Evolutionary conservation across 2,797 vertebrate species (phyloP).

Genomic region (Kryptolebias ocellatus): DNA sequence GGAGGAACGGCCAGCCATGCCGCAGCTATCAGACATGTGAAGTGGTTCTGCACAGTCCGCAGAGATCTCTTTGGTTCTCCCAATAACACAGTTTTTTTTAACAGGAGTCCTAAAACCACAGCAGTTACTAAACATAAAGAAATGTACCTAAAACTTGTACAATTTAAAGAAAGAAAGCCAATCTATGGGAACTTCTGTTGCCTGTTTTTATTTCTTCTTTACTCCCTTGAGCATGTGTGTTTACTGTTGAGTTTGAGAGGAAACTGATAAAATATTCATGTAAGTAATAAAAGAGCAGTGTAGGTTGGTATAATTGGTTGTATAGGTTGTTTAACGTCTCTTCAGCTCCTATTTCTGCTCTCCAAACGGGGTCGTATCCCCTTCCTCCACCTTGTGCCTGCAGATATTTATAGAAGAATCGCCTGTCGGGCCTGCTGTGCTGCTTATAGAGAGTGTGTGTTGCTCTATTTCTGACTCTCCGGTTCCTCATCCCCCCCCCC

Average conservation of each 20-base stretch:
- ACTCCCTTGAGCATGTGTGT: too few relatives aligned
- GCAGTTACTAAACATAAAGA: too few relatives aligned
- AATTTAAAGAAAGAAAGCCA: too few relatives aligned
- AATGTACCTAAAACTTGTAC: too few relatives aligned
- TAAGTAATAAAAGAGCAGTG: not conserved
- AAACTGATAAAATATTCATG: not conserved
- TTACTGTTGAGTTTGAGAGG: too few relatives aligned
- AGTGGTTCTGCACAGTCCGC: not conserved
- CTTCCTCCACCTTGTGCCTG: slow-evolving; percentile 26
- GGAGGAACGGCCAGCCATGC: not conserved
- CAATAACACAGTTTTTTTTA: not conserved
- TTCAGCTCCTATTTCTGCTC: not conserved
- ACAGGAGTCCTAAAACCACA: not conserved
- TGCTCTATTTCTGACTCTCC: slow-evolving; percentile 75
- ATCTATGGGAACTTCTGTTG: not conserved
- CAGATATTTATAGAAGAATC: slow-evolving; percentile 90
- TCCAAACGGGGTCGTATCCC: slow-evolving; percentile 66
- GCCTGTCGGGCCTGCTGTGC: slow-evolving; percentile 84
- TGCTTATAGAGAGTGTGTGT: slow-evolving; percentile 72
- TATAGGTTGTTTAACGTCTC: not conserved
- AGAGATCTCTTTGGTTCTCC: not conserved
- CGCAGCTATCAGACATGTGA: not conserved
- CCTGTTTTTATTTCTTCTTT: too few relatives aligned
- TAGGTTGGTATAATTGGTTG: not conserved
- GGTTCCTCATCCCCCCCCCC: slow-evolving; percentile 30